Evolutionary conservation across 2,113 vertebrate genomes (phyloP), one percentile per base, ranked within the genome.

Genomic region (Apus apus): DNA sequence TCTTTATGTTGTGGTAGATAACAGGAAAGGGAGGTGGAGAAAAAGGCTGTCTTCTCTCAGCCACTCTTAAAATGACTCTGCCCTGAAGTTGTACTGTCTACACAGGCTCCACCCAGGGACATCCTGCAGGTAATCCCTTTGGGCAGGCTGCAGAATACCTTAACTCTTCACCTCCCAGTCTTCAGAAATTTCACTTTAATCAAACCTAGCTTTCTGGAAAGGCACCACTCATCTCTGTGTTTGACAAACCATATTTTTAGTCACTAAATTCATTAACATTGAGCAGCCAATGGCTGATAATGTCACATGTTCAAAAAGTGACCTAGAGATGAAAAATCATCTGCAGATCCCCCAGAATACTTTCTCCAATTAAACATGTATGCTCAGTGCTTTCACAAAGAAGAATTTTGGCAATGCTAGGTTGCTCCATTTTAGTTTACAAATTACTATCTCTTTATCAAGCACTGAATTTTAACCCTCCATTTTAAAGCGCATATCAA

Each of bases 401-500:
- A 67, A 45, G 1, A 75, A 62, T 74, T 85, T 61, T 45, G 43
- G 12, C 70, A 84, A 66, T 51, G 48, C 30, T 26, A 22, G 12
- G 54, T 73, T 32, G 34, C 23, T 57, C 38, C 8, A 7, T 53
- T 25, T 20, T 27, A 18, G 51, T 87, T 73, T 77, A 60, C 77
- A 88, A 74, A 76, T 72, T 62, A 46, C 56, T 64, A 48, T 30
- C 68, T 83, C 80, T 76, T 64, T 34, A 68, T 77, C 89, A 93
- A 8, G 4, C 8, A 32, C 48, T 27, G 6, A 76, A 83, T 93
- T 91, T 95, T 72, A 73, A 93, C 70, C 73, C 83, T 86, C 54
- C 9, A 10, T 94, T 97, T 95, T 89, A 65, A 95, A 95, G 79
- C 56, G 38, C 23, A 15, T 64, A 85, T 62, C 82, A 86, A 84